Conservation (phyloP, 1,140 invertebrate species). For the Eriosoma lanigerum region DNA sequence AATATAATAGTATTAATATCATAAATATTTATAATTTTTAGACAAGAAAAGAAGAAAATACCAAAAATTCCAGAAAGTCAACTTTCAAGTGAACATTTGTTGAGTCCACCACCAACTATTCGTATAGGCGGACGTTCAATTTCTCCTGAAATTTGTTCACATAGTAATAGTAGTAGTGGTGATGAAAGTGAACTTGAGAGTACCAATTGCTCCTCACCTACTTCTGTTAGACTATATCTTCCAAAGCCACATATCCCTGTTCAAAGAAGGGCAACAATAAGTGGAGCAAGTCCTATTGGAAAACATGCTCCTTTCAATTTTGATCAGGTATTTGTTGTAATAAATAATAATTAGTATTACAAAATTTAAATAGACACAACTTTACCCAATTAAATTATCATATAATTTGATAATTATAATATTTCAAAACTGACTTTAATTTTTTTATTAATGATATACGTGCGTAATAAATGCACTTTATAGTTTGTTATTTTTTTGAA, state of each 20-base stretch:
- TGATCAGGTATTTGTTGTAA: constrained; percentile 63
- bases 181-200: constrained; percentile 52
- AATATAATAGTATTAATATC: too few relatives aligned
- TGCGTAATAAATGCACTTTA: constrained; percentile 29
- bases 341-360: background rate
- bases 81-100: constrained; percentile 28
- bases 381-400: background rate
- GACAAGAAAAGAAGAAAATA: constrained; percentile 33
- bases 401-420: constrained; percentile 4
- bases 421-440: background rate
- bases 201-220: constrained; percentile 55
- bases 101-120: constrained; percentile 41
- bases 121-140: constrained; percentile 27
- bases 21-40: background rate
- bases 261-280: constrained; percentile 83
- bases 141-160: constrained; percentile 51
- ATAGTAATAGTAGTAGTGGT: constrained; percentile 50
- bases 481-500: constrained; percentile 48
- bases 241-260: constrained; percentile 73
- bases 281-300: constrained; percentile 75
- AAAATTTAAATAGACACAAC: background rate
- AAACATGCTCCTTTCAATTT: constrained; percentile 68
- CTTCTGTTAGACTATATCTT: constrained; percentile 67
- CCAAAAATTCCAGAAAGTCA: constrained; percentile 41
- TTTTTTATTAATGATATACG: background rate